Conservation (phyloP, 2,888 invertebrate genomes). For the Clostera curtula region DNA sequence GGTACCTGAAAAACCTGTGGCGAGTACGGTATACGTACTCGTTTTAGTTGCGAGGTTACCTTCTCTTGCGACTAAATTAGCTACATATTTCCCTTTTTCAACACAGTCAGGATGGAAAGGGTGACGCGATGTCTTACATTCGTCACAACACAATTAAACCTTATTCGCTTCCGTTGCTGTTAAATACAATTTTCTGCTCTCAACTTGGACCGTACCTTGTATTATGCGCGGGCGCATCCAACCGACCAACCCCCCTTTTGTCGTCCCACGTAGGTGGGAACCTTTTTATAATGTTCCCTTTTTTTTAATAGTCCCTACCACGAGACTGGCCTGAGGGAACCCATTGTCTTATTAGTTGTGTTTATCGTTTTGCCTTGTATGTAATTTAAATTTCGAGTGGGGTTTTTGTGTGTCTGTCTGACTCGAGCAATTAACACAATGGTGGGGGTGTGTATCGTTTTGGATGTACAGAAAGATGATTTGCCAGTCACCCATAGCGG, state of each 20-base stretch:
- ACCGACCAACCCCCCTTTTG: constrained; percentile 31
- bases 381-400: constrained; percentile 47
- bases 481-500: too few species aligned
- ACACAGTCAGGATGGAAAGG: too few species aligned
- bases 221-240: constrained; percentile 36
- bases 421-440: constrained; percentile 49
- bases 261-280: constrained; percentile 40
- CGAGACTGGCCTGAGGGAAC: constrained; percentile 22
- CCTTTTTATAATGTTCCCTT: constrained; percentile 48
- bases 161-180: neutral
- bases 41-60: too few species aligned
- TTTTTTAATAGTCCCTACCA: constrained; percentile 38
- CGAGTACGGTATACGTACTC: too few species aligned
- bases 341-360: constrained; percentile 42
- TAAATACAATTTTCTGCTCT: constrained; percentile 4
- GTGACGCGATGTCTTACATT: too few species aligned
- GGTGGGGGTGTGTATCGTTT: constrained; percentile 23
- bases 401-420: constrained; percentile 33
- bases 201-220: constrained; percentile 15
- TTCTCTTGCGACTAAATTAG: too few species aligned
- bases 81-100: too few species aligned
- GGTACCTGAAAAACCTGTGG: too few species aligned
- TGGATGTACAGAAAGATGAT: too few species aligned
- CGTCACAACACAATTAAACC: too few species aligned
- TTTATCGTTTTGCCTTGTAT: constrained; percentile 42